Evolutionary conservation across 2,113 vertebrate species (phyloP), one percentile per base, ranked within the genome.

Genomic region (Petroica traversi): DNA sequence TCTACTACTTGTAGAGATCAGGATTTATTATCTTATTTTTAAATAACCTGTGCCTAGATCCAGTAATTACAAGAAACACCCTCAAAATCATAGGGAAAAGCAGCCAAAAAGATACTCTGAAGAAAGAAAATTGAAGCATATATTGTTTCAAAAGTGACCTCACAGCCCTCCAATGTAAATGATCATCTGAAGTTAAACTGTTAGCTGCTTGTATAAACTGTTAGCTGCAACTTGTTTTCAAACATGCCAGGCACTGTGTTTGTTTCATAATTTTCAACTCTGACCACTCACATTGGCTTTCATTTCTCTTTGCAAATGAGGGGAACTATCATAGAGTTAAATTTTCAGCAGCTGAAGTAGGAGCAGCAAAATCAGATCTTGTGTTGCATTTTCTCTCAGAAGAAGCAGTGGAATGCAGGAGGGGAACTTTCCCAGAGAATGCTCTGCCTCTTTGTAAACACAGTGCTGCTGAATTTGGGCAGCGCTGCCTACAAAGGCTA

Each of bases 11-110:
- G 25, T 29, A 55, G 43, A 77, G 14, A 41, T 75, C 36, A 48
- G 20, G 9, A 71, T 92, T 92, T 92, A 84, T 89, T 69, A 57
- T 14, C 10, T 78, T 72, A 24, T 85, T 89, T 90, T 92, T 31
- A 69, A 64, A 64, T 63, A 81, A 40, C 8, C 51, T 63, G 19
- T 86, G 12, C 43, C 36, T 88, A 86, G 36, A 84, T 63, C 15
- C 7, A 86, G 64, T 48, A 86, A 78, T 78, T 78, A 55, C 9
- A 75, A 36, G 17, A 92, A 83, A 77, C 8, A 49, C 11, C 36
- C 19, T 54, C 29, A 67, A 86, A 84, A 84, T 77, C 36, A 31
- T 8, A 15, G 6, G 4, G 28, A 11, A 69, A 79, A 89, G 4
- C 11, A 66, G 14, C 4, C 26, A 89, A 79, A 4, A 46, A 69